Percentiles rank a stretch among this genome's conserved stretches.
phyloP scores from a whole-genome alignment of 2,888 invertebrate genomes.

The Andrena bicolor region DNA sequence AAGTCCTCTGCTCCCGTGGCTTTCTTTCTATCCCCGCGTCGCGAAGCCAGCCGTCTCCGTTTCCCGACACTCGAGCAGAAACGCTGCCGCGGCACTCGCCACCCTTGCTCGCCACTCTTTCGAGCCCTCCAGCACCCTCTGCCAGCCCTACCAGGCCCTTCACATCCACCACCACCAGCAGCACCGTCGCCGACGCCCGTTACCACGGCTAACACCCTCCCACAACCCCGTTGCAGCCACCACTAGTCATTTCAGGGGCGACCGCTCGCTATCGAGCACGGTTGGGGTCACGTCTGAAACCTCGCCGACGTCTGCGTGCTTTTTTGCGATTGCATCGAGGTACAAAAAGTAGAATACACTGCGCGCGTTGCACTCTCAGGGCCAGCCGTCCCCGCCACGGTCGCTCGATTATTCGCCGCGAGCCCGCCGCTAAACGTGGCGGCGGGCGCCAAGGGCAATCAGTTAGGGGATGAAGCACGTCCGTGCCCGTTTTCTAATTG shows the following conservation, averaged over 20 bases:
- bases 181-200: slow-evolving; percentile 43
- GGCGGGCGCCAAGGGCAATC: slow-evolving; percentile 40
- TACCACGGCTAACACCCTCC: slow-evolving; percentile 46
- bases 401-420: slow-evolving; percentile 3
- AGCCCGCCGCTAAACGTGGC: slow-evolving; percentile 45
- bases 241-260: slow-evolving; percentile 77
- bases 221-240: slow-evolving; percentile 60
- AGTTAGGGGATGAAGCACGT: slow-evolving; percentile 13
- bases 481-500: slow-evolving; percentile 44
- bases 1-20: slow-evolving; percentile 43
- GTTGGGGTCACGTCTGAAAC: slow-evolving; percentile 64
- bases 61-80: slow-evolving; percentile 77
- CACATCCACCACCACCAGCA: slow-evolving; percentile 56
- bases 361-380: slow-evolving; percentile 22
- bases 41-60: slow-evolving; percentile 54
- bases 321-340: slow-evolving; percentile 55
- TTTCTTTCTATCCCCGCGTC: slow-evolving; percentile 39
- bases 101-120: slow-evolving; percentile 72
- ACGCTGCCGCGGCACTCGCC: slow-evolving; percentile 80
- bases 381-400: slow-evolving; percentile 8
- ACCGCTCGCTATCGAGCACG: slow-evolving; percentile 72
- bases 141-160: slow-evolving; percentile 66
- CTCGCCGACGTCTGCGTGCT: slow-evolving; percentile 55
- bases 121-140: slow-evolving; percentile 70
- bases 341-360: slow-evolving; percentile 34